Evolutionary conservation across 1,140 invertebrate genomes (phyloP).

Genomic region (Brachionus plicatilis): DNA sequence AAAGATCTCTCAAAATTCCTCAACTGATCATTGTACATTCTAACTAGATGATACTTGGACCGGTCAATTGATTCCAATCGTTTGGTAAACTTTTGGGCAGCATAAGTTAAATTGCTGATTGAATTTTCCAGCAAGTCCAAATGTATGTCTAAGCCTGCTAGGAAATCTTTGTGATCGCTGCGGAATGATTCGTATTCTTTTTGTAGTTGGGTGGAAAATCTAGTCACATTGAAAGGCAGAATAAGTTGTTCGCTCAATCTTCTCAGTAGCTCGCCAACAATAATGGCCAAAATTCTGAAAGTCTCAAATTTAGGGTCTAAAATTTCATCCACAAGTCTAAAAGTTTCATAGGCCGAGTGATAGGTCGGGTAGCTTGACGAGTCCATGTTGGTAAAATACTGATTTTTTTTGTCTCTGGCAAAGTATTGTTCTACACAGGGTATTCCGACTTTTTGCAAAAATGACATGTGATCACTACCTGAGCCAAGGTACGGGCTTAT

Average conservation of each 20-base stretch:
- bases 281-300: background rate
- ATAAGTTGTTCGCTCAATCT: background rate
- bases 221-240: background rate
- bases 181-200: background rate
- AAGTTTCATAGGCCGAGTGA: conserved; percentile 57
- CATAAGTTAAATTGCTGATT: background rate
- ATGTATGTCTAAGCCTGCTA: background rate
- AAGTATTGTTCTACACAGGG: conserved; percentile 45
- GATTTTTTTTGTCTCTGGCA: conserved; percentile 33
- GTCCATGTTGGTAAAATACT: conserved; percentile 40
- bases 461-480: conserved; percentile 53
- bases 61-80: background rate
- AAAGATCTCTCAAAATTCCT: conserved; percentile 29
- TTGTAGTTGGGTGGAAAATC: background rate
- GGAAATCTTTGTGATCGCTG: background rate
- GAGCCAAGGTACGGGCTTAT: conserved; percentile 45
- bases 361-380: conserved; percentile 53
- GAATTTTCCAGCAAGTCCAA: conserved; percentile 6
- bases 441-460: conserved; percentile 49
- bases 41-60: background rate
- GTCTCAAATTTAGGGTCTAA: conserved; percentile 49
- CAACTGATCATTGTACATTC: conserved; percentile 35
- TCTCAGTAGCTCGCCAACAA: background rate
- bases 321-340: conserved; percentile 49
- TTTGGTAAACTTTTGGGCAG: background rate